phyloP scores from a whole-genome alignment of 2,113 vertebrate species.

The Propithecus coquereli region DNA sequence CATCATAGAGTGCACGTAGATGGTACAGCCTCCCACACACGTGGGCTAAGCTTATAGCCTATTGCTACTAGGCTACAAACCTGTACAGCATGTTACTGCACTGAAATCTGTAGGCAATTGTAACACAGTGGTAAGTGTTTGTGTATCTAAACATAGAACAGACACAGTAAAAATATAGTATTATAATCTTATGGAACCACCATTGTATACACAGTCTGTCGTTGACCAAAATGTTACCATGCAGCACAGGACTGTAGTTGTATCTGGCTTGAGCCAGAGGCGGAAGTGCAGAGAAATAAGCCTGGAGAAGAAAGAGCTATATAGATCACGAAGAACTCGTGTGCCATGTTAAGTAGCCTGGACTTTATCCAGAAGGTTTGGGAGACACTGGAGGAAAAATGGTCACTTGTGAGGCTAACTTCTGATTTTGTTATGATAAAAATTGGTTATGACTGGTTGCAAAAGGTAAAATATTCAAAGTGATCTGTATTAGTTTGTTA shows the following conservation, averaged over 20 bases:
- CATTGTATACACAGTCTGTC: background rate
- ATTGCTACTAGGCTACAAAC: background rate
- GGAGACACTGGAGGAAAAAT: background rate
- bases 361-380: background rate
- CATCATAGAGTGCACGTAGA: background rate
- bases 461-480: background rate
- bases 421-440: background rate
- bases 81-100: background rate
- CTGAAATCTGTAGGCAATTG: background rate
- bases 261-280: background rate
- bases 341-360: background rate
- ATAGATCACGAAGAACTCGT: background rate
- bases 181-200: background rate
- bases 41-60: background rate
- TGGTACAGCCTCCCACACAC: background rate
- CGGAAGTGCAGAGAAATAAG: fast-evolving
- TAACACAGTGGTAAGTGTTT: background rate
- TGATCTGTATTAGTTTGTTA: background rate
- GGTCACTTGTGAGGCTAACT: background rate
- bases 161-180: background rate
- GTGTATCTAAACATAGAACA: background rate
- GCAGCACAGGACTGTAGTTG: background rate
- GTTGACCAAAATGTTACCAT: background rate
- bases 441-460: background rate
- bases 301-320: background rate